phyloP scores from a whole-genome alignment of 2,113 vertebrate species.

The Heterocephalus glaber region DNA sequence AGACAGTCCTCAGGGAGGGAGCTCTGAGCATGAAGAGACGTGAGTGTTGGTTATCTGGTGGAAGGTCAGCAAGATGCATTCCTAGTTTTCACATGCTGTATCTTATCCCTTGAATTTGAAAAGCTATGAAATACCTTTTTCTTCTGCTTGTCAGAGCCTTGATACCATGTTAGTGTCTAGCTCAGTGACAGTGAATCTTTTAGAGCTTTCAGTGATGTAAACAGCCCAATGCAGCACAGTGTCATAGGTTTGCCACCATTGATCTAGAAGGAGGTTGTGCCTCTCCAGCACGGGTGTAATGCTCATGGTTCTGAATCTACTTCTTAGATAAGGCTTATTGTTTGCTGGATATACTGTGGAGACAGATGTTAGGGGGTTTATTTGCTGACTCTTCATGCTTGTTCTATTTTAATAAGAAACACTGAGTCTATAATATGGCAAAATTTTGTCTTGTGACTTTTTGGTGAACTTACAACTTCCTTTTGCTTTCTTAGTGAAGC shows the following conservation, averaged over 20 bases:
- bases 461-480: constrained; percentile 28
- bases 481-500: constrained; percentile 46
- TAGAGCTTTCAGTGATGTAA: background rate
- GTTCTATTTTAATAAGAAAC: background rate
- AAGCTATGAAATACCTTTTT: background rate
- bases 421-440: background rate
- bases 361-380: background rate
- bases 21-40: background rate
- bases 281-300: background rate
- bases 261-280: background rate
- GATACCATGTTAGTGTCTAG: background rate
- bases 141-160: background rate
- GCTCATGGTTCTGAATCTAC: background rate
- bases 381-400: background rate
- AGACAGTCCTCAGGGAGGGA: background rate
- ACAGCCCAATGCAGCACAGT: background rate
- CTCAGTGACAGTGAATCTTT: background rate
- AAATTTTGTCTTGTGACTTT: constrained; percentile 37
- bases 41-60: background rate
- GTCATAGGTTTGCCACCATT: background rate
- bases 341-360: background rate
- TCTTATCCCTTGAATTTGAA: background rate
- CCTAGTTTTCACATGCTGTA: background rate
- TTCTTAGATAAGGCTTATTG: background rate
- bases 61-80: background rate